Evolutionary conservation across 1,140 invertebrate genomes (phyloP).

Genomic region (Rhynchophorus ferrugineus): DNA sequence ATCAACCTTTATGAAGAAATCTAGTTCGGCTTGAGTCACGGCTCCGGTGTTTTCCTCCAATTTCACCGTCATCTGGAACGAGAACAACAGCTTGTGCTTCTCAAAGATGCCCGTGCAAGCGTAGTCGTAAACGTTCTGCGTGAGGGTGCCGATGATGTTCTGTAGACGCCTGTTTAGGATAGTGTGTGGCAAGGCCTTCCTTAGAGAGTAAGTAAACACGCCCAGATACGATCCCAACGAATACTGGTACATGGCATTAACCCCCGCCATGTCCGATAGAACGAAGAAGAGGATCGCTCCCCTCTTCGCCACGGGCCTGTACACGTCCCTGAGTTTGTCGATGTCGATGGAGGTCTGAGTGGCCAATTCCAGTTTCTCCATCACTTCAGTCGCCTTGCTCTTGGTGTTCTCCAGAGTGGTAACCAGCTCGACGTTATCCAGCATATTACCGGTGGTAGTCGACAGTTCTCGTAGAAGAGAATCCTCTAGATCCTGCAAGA

Average conservation of each 20-base stretch:
- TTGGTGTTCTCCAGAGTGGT: slow-evolving; percentile 84
- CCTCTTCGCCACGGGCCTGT: slow-evolving; percentile 69
- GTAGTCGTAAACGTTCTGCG: slow-evolving; percentile 80
- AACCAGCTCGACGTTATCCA: slow-evolving; percentile 81
- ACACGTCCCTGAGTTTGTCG: slow-evolving; percentile 72
- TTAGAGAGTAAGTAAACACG: slow-evolving; percentile 71
- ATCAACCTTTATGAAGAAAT: slow-evolving; percentile 75
- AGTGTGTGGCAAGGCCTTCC: slow-evolving; percentile 69
- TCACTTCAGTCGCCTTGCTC: slow-evolving; percentile 68
- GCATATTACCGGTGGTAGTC: slow-evolving; percentile 79
- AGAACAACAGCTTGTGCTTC: slow-evolving; percentile 81
- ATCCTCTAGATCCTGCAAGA: slow-evolving; percentile 75
- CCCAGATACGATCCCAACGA: slow-evolving; percentile 71
- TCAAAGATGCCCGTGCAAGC: slow-evolving; percentile 89
- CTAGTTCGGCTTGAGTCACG: slow-evolving; percentile 64
- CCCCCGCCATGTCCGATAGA: slow-evolving; percentile 72
- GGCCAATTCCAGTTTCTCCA: slow-evolving; percentile 61
- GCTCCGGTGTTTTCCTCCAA: slow-evolving; percentile 59
- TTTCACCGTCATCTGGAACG: slow-evolving; percentile 82
- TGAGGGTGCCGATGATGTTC: slow-evolving; percentile 78
- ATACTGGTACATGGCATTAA: slow-evolving; percentile 89
- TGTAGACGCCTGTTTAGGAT: slow-evolving; percentile 59
- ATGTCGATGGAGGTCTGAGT: slow-evolving; percentile 68
- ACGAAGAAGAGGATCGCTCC: slow-evolving; percentile 87
- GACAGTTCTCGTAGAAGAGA: slow-evolving; percentile 73